phyloP scores from a whole-genome alignment of 1,140 invertebrate genomes.

The Sweltsa coloradensis region DNA sequence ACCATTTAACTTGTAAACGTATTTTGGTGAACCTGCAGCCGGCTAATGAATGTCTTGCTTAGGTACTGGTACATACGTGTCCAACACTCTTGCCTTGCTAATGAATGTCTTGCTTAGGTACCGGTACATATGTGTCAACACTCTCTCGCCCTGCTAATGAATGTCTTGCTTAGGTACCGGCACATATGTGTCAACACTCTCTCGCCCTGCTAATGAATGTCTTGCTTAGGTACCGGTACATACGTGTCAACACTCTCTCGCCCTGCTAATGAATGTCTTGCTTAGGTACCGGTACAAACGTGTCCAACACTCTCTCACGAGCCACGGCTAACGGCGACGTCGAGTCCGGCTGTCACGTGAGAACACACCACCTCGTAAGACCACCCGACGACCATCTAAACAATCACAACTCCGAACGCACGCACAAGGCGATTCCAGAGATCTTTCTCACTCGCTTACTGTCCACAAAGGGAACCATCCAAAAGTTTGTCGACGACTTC shows the following conservation, averaged over 20 bases:
- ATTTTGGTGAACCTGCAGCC: too few relatives aligned
- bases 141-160: conserved; percentile 9
- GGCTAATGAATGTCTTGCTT: too few relatives aligned
- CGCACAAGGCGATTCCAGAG: conserved; percentile 88
- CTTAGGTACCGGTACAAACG: conserved; percentile 49
- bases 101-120: too few relatives aligned
- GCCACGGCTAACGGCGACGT: conserved; percentile 63
- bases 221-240: too few relatives aligned
- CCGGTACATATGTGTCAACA: neutral
- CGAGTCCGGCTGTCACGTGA: conserved; percentile 51
- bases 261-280: conserved; percentile 15
- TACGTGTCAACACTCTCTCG: neutral
- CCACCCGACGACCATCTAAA: conserved; percentile 54
- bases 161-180: too few relatives aligned
- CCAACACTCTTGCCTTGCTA: too few relatives aligned
- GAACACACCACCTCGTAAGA: conserved; percentile 74
- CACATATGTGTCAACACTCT: too few relatives aligned
- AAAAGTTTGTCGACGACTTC: conserved; percentile 95
- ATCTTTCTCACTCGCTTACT: conserved; percentile 86
- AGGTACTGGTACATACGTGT: too few relatives aligned
- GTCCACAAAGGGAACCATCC: conserved; percentile 90
- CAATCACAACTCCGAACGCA: conserved; percentile 51
- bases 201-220: too few relatives aligned
- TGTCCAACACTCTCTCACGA: conserved; percentile 59
- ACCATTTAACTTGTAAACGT: too few relatives aligned